Evolutionary conservation across 2,888 invertebrate species (phyloP), one percentile per base, ranked within the genome.

Genomic region (Atethmia centrago): DNA sequence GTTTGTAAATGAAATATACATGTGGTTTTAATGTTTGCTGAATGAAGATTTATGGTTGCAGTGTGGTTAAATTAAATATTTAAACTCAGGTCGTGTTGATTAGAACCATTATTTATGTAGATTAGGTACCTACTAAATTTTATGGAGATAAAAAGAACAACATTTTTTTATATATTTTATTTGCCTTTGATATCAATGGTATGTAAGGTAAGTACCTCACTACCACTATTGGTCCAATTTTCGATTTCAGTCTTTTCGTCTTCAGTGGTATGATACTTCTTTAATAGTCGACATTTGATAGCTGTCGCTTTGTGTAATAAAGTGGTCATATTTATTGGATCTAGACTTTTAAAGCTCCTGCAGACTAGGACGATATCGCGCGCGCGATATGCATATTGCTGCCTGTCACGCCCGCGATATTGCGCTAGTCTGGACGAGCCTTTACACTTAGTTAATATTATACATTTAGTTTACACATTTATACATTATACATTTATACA

Each of bases 11-110:
- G 47, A 0, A 21, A 21, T 36, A 42, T 47, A 51, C 49, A 59
- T 55, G 40, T 70, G 31, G 53, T 28, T 51, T 47, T 25, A 31
- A 45, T 42, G 0, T 49, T 1, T 45, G n/a, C 25, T 58, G 2
- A 21, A 14, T 19, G 28, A 47, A 47, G 19, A 74, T 28, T 28
- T 71, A 40, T 47, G 14, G n/a, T 47, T 28, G 4, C 12, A 45
- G 14, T 36, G 2, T 7, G 28, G 19, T 65, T 76, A 16, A 28
- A 56, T 49, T 16, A n/a, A 49, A 77, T 77, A 45, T 56, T 66
- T 31, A 31, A 40, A 58, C n/a, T n/a, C 21, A 40, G 1, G 28
- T 31, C 28, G 42, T 31, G 31, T 28, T 28, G 1, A 7, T 21
- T 63, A 10, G 1, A 5, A 40, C 21, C 5, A 36, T 36, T n/a